A percentile compares a stretch with the other conserved stretches of the same genome.
Conservation (phyloP, 1,140 invertebrate genomes). For the Drosophila miranda region DNA sequence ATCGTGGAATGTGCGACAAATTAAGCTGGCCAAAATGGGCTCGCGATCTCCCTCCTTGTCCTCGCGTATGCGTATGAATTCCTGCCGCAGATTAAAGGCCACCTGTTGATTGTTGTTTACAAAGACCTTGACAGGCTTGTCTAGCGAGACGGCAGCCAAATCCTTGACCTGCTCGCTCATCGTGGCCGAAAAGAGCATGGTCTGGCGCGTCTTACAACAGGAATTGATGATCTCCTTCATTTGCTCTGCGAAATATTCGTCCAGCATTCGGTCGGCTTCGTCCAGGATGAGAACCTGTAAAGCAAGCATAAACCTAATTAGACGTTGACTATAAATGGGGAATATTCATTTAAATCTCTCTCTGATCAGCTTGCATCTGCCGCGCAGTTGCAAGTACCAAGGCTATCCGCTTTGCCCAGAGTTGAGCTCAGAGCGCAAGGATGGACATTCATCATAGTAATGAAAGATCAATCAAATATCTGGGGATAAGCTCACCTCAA, state of each 20-base stretch:
- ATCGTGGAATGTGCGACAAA: conserved; percentile 96
- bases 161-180: conserved; percentile 99
- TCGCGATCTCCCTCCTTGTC: conserved; percentile 94
- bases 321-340: not conserved
- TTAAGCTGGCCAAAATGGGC: conserved; percentile 93
- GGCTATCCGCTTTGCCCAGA: conserved; percentile 39
- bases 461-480: not conserved
- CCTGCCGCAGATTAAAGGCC: conserved; percentile 96
- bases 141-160: conserved; percentile 94
- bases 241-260: conserved; percentile 99
- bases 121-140: conserved; percentile 96
- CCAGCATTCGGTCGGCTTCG: conserved; percentile 91
- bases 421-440: conserved; percentile 81
- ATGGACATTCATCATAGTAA: conserved; percentile 66
- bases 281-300: conserved; percentile 78
- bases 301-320: not conserved
- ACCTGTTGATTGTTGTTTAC: conserved; percentile 98
- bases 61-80: conserved; percentile 94
- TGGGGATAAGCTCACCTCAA: conserved; percentile 88
- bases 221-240: conserved; percentile 98
- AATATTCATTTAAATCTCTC: not conserved
- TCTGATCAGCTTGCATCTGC: conserved; percentile 60
- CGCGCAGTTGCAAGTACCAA: conserved; percentile 54
- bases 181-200: conserved; percentile 98
- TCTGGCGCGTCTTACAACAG: conserved; percentile 96